Evolutionary conservation across 2,797 vertebrate species (phyloP).

Genomic region (Macropus fuliginosus): DNA sequence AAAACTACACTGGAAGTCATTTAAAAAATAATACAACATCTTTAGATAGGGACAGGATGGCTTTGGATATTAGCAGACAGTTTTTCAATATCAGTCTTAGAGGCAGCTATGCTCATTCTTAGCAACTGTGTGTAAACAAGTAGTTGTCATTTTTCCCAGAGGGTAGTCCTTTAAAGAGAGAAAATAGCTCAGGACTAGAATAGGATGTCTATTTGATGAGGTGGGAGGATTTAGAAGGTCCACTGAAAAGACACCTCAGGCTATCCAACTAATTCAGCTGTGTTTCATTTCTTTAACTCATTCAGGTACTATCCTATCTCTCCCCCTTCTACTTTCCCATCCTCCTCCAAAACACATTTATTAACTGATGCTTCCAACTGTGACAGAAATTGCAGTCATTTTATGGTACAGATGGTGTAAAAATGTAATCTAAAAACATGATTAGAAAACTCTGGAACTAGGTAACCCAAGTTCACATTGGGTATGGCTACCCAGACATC

Average conservation of each 20-base stretch:
- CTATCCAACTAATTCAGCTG: background rate
- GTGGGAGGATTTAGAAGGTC: background rate
- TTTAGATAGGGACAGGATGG: background rate
- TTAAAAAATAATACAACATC: background rate
- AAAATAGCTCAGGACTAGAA: background rate
- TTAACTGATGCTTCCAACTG: conserved; percentile 89
- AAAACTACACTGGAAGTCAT: background rate
- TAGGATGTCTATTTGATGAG: background rate
- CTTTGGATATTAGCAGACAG: background rate
- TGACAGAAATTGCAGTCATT: conserved; percentile 89
- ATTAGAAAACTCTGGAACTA: conserved; percentile 87
- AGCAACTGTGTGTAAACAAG: background rate
- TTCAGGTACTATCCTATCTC: conserved; percentile 68
- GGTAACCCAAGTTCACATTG: conserved; percentile 85
- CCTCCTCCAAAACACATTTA: conserved; percentile 84
- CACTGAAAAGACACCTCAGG: background rate
- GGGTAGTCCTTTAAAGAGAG: background rate
- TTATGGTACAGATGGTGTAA: conserved; percentile 88
- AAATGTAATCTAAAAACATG: conserved; percentile 87
- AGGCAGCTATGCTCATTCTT: background rate
- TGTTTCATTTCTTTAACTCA: conserved; percentile 52
- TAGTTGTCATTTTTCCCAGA: background rate
- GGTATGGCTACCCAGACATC: conserved; percentile 83
- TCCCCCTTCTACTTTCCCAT: conserved; percentile 72
- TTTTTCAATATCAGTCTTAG: background rate